Base-by-base conservation (phyloP, 2,888 invertebrate species). In the Elysia crispata region DNA sequence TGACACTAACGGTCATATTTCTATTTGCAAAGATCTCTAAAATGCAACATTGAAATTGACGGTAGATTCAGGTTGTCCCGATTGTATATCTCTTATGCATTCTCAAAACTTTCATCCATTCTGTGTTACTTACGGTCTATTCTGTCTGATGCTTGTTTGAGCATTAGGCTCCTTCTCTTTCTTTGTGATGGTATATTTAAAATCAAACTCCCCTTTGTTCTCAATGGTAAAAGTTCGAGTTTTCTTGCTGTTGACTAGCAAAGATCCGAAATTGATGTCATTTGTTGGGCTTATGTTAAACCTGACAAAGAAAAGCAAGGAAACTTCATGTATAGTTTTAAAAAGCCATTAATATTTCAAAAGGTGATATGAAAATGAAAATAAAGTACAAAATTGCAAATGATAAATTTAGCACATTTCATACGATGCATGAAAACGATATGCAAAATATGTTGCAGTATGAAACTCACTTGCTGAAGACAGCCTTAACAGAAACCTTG, bases 141-240 rank as follows among this genome's bases (percentile, higher is more conserved):
- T 79, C 49, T 76, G 76, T 11, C 77, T 50, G 57, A 67, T 49
- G 33, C 57, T 79, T 13, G 41, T 18, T 20, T 77, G 70, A 13
- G 69, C 25, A 23, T 83, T 85, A n/a, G 86, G 76, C 33, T 89
- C 89, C 77, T 89, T 90, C 69, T 87, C 86, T 86, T 88, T 87
- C 83, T 89, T 90, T n/a, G 86, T 84, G 76, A 92, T 91, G 81
- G 87, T 87, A 85, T 91, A 92, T 82, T 91, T 92, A 85, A 92
- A 92, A 77, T 92, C 92, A 87, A 91, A 91, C 76, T 92, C 91
- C 67, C 92, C 92, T 41, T 87, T 89, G 85, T 92, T 92, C 81
- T 92, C 92, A 73, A 92, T 91, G 60, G 85, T 86, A 83, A 92
- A 92, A 28, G 89, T 89, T 28, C 91, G 84, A 23, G 88, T 86